Conservation (phyloP, 1,140 invertebrate genomes). For the Himalopsyche phryganea region DNA sequence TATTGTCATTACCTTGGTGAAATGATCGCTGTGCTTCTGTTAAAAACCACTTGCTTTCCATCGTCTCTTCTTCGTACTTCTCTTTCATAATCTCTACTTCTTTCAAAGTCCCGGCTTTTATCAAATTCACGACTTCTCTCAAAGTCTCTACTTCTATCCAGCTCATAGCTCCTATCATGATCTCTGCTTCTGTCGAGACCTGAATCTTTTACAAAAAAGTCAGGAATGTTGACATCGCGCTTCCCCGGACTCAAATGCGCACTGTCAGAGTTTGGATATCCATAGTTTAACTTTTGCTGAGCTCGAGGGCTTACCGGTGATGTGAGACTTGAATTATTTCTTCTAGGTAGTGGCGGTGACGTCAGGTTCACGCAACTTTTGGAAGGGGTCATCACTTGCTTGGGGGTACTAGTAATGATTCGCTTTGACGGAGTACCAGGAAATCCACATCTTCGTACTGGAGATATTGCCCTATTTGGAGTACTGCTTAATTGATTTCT, state of each 20-base stretch:
- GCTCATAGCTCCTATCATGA: constrained; percentile 43
- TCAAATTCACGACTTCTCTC: constrained; percentile 36
- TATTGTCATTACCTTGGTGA: constrained; percentile 42
- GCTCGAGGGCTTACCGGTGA: constrained; percentile 51
- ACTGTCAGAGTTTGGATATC: constrained; percentile 27
- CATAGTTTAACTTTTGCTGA: constrained; percentile 56
- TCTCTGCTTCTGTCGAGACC: constrained; percentile 25
- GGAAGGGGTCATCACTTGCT: constrained; percentile 42
- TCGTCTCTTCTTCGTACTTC: neutral
- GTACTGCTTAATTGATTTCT: constrained; percentile 39
- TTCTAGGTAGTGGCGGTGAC: constrained; percentile 33
- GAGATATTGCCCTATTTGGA: constrained; percentile 35
- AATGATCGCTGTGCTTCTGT: constrained; percentile 48
- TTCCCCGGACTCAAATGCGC: constrained; percentile 6
- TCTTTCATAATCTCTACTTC: neutral
- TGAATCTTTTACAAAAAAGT: constrained; percentile 23
- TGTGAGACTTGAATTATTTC: constrained; percentile 20
- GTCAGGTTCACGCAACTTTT: constrained; percentile 45
- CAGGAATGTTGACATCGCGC: constrained; percentile 1
- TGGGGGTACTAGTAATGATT: constrained; percentile 45
- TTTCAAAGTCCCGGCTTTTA: constrained; percentile 26
- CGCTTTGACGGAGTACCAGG: constrained; percentile 44
- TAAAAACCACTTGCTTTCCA: constrained; percentile 14
- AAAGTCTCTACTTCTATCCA: constrained; percentile 40
- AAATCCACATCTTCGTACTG: neutral